Percentiles rank a stretch among this genome's conserved stretches.
These are phyloP conservation scores for Calephelis nemesis DNA, from an alignment of 1,140 invertebrate genomes.

Conservation along the genomic window DNA sequence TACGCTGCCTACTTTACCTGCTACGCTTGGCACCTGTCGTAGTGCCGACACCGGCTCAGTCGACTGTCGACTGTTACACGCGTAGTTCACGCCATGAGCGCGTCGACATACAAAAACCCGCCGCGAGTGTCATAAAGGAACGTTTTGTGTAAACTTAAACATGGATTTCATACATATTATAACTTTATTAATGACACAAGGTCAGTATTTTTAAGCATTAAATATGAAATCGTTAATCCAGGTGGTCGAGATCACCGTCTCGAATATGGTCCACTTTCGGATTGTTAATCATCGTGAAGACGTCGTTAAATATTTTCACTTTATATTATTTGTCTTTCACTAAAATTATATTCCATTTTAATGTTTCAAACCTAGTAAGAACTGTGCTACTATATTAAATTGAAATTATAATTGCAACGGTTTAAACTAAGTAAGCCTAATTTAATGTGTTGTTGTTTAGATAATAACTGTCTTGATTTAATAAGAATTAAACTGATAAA, in stretches of 20 bases:
- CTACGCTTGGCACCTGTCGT: conserved; percentile 8
- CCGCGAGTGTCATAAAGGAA: conserved; percentile 53
- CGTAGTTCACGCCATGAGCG: conserved; percentile 48
- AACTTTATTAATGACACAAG: conserved; percentile 44
- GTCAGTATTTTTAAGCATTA: conserved; percentile 32
- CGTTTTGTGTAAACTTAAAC: conserved; percentile 48
- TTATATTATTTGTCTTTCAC: conserved; percentile 21
- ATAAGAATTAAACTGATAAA: too few relatives aligned
- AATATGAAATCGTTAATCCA: conserved; percentile 19
- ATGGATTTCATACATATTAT: conserved; percentile 58
- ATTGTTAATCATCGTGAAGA: conserved; percentile 35
- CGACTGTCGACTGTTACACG: conserved; percentile 31
- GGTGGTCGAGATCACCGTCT: conserved; percentile 27
- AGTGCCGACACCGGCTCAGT: conserved; percentile 41
- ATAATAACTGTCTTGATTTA: too few relatives aligned
- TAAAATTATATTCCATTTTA: conserved; percentile 26
- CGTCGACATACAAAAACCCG: conserved; percentile 36
- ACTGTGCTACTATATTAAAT: too few relatives aligned
- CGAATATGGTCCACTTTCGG: conserved; percentile 43
- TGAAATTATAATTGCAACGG: too few relatives aligned
- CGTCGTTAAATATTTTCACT: conserved; percentile 26
- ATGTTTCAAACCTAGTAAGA: background rate
- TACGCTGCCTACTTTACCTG: conserved; percentile 36
- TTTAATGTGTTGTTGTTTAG: too few relatives aligned
- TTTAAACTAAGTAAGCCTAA: too few relatives aligned